Conservation (phyloP, 2,888 invertebrate genomes). For the Matsumyia berberina region DNA sequence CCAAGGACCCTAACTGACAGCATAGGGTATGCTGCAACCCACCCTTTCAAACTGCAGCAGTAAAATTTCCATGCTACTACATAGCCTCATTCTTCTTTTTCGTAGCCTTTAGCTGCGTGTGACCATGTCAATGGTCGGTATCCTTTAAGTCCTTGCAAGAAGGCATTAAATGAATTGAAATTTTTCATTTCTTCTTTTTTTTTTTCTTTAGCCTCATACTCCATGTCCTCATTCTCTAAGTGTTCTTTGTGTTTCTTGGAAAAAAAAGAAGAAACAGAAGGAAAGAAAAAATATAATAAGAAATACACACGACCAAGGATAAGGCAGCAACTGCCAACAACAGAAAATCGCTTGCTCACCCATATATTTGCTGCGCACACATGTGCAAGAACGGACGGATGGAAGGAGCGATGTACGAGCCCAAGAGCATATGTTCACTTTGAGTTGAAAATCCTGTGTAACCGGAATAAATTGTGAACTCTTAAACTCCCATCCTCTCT, state of each 20-base stretch:
- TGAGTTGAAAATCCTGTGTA: constrained; percentile 76
- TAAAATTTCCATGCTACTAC: not conserved
- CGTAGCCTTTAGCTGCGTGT: constrained; percentile 13
- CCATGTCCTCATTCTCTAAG: constrained; percentile 24
- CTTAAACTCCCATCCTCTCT: constrained; percentile 71
- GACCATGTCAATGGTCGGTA: constrained; percentile 42
- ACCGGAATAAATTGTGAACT: constrained; percentile 76
- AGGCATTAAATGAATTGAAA: constrained; percentile 16
- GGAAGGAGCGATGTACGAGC: constrained; percentile 39
- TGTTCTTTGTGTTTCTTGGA: constrained; percentile 26
- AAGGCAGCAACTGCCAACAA: constrained; percentile 31
- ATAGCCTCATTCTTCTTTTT: not conserved
- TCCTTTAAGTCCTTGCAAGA: constrained; percentile 16
- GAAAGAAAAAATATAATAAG: not conserved
- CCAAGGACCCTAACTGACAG: not conserved
- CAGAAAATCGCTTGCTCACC: constrained; percentile 54
- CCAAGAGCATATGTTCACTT: constrained; percentile 75
- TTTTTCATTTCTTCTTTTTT: constrained; percentile 18
- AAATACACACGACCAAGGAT: not conserved
- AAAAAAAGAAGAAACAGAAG: not conserved
- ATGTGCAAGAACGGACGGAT: constrained; percentile 15
- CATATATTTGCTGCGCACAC: constrained; percentile 33
- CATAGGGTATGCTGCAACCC: not conserved
- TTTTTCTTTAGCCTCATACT: constrained; percentile 4
- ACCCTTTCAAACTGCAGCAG: not conserved